A percentile compares a stretch with the other conserved stretches of the same genome.
Conservation (phyloP, 1,140 invertebrate species). For the Bathynomus jamesi region DNA sequence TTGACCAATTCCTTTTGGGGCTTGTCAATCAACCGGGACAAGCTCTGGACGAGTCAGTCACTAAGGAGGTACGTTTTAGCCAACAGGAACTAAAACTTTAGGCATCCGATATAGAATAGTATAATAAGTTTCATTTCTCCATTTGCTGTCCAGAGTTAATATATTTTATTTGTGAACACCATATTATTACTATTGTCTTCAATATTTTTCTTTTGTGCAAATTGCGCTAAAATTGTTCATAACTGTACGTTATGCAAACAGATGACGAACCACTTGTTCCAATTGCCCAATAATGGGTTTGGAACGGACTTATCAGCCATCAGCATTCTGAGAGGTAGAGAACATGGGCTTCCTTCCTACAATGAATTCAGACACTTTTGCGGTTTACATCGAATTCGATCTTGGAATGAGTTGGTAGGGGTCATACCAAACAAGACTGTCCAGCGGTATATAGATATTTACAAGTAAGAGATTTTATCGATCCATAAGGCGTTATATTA, state of each 20-base stretch:
- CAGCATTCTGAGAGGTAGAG: conserved; percentile 61
- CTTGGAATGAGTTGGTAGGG: conserved; percentile 76
- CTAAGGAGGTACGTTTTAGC: conserved; percentile 61
- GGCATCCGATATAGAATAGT: no score
- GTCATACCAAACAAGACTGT: conserved; percentile 85
- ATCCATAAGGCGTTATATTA: neutral
- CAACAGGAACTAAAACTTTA: no score
- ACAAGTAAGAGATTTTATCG: conserved; percentile 53
- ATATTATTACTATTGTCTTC: no score
- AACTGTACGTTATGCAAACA: conserved; percentile 13
- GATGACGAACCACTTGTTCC: conserved; percentile 46
- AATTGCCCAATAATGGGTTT: conserved; percentile 41
- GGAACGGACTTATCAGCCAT: conserved; percentile 58
- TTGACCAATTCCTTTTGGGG: conserved; percentile 88
- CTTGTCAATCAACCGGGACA: conserved; percentile 87
- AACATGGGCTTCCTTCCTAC: conserved; percentile 49
- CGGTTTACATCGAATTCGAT: conserved; percentile 50
- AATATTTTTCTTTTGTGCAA: neutral
- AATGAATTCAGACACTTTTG: conserved; percentile 47
- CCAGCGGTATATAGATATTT: conserved; percentile 62
- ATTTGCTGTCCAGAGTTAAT: no score
- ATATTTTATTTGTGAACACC: no score
- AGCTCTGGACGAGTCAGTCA: conserved; percentile 89
- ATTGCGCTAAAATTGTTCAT: neutral
- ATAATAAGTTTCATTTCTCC: no score